Evolutionary conservation across 2,113 vertebrate species (phyloP).

Genomic region (Parus major): DNA sequence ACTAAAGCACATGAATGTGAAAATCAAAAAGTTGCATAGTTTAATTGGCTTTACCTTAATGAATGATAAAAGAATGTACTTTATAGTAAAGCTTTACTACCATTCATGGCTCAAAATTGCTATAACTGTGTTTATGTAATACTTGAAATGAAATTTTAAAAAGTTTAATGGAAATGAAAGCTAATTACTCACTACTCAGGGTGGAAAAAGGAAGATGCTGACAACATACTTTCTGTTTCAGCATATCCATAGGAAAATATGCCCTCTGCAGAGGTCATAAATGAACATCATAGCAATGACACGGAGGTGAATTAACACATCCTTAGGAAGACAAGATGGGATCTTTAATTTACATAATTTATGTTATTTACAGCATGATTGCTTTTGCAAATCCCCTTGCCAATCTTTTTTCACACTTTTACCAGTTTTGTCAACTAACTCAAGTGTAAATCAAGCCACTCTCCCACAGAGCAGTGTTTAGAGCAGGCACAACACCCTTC

Average conservation of each 20-base stretch:
- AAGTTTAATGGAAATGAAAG: constrained; percentile 8
- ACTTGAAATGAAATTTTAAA: constrained; percentile 31
- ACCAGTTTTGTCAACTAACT: neutral
- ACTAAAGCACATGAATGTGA: neutral
- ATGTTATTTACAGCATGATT: neutral
- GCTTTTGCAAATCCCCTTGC: neutral
- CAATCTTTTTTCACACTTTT: neutral
- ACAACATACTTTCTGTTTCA: neutral
- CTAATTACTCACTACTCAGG: constrained; percentile 8
- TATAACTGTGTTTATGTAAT: constrained; percentile 32
- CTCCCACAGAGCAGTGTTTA: rapidly evolving
- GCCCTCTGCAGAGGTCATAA: neutral
- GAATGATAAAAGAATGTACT: constrained; percentile 27
- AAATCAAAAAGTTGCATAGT: neutral
- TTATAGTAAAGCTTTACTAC: constrained; percentile 8
- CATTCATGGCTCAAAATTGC: neutral
- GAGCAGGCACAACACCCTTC: neutral
- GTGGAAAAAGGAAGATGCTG: constrained; percentile 12
- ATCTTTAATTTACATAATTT: neutral
- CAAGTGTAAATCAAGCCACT: neutral
- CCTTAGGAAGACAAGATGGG: neutral
- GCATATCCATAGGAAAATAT: neutral
- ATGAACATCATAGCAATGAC: neutral
- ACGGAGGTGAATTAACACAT: neutral
- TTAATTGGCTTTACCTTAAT: constrained; percentile 34